Evolutionary conservation across 1,140 invertebrate genomes (phyloP).

Genomic region (Agraylea sexmaculata): DNA sequence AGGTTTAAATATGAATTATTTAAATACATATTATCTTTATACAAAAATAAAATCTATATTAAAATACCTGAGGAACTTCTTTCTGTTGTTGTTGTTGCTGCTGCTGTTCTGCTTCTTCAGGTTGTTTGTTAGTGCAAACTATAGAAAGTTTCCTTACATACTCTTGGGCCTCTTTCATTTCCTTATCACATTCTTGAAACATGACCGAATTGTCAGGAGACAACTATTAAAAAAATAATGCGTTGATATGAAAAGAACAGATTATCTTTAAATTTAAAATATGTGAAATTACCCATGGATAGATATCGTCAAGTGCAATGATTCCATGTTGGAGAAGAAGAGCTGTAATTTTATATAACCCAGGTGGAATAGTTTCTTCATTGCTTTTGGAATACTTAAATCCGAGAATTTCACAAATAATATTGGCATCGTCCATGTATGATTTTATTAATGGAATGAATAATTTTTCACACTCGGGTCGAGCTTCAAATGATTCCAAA

Average conservation of each 20-base stretch:
- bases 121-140: constrained; percentile 73
- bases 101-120: constrained; percentile 59
- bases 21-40: constrained; percentile 3
- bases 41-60: background rate
- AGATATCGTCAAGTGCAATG: constrained; percentile 78
- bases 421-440: constrained; percentile 72
- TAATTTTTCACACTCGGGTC: constrained; percentile 58
- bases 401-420: constrained; percentile 86
- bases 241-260: constrained; percentile 6
- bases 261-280: constrained; percentile 12
- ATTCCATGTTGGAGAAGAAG: constrained; percentile 79
- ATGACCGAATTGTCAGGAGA: constrained; percentile 76
- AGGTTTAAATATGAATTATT: constrained; percentile 11
- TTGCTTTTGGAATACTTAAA: constrained; percentile 82
- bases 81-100: constrained; percentile 56
- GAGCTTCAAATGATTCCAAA: constrained; percentile 91
- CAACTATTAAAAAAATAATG: constrained; percentile 40
- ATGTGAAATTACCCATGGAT: constrained; percentile 67
- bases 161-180: constrained; percentile 73
- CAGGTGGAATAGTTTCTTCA: constrained; percentile 59
- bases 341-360: constrained; percentile 81
- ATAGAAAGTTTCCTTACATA: constrained; percentile 78
- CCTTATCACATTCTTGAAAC: constrained; percentile 67
- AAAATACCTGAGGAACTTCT: constrained; percentile 31
- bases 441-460: constrained; percentile 76